A percentile compares a stretch with the other conserved stretches of the same genome.
These are phyloP conservation scores for Conchocele bisecta DNA, from an alignment of 2,888 invertebrate genomes.

Conservation along the genomic window DNA sequence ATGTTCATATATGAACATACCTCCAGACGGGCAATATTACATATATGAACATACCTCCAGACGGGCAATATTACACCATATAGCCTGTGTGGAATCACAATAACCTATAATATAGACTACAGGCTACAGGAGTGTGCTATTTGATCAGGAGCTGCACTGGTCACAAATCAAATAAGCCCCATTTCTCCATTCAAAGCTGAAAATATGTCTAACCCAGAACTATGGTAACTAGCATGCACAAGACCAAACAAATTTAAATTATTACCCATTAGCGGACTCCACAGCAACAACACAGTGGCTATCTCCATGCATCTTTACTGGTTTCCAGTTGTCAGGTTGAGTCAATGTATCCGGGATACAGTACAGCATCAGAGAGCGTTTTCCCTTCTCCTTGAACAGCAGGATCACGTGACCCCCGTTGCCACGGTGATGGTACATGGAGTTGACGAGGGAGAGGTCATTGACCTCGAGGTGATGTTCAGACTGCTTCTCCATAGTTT, in stretches of 20 bases:
- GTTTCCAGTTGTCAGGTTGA: constrained; percentile 2
- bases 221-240: too few relatives aligned
- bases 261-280: constrained; percentile 43
- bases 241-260: not conserved
- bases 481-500: constrained; percentile 8
- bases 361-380: constrained; percentile 15
- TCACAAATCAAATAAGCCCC: too few relatives aligned
- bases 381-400: constrained; percentile 25
- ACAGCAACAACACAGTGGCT: constrained; percentile 50
- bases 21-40: too few relatives aligned
- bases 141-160: too few relatives aligned
- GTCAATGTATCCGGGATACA: constrained; percentile 21
- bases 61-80: too few relatives aligned
- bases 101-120: too few relatives aligned
- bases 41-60: too few relatives aligned
- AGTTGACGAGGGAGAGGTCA: constrained; percentile 7
- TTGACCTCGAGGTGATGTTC: constrained; percentile 25
- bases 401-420: constrained; percentile 29
- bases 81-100: too few relatives aligned
- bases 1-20: too few relatives aligned
- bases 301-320: constrained; percentile 10
- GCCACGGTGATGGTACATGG: constrained; percentile 35
- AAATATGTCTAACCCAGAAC: too few relatives aligned
- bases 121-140: too few relatives aligned
- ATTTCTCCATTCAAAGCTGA: too few relatives aligned